Conservation (phyloP, 2,797 vertebrate genomes). For the Trachops cirrhosus region DNA sequence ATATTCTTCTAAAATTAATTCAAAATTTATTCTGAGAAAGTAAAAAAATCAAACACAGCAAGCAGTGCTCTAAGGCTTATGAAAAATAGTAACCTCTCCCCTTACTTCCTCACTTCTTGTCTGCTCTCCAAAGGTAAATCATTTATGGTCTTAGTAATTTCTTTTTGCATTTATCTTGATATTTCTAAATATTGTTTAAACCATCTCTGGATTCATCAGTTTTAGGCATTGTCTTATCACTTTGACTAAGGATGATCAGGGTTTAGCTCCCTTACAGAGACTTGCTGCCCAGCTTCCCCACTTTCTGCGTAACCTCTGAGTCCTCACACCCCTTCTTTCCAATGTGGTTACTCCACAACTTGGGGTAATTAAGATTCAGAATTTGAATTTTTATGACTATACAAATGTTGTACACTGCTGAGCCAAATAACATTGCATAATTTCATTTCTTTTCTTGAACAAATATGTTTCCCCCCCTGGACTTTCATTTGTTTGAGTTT, state of each 20-base stretch:
- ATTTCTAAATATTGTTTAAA: background rate
- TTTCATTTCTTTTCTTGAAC: background rate
- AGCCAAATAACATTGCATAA: background rate
- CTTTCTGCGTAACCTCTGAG: background rate
- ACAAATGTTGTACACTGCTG: background rate
- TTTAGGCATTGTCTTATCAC: background rate
- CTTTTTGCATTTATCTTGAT: background rate
- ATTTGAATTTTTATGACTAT: background rate
- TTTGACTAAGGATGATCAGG: background rate
- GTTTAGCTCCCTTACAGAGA: background rate
- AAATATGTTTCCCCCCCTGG: background rate
- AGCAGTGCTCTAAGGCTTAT: background rate
- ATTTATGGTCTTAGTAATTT: background rate
- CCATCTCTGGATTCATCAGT: background rate
- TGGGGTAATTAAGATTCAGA: background rate
- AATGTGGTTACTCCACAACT: background rate
- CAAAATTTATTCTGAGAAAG: background rate
- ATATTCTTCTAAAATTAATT: background rate
- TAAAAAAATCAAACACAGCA: background rate
- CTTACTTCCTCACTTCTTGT: background rate
- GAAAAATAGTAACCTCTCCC: background rate
- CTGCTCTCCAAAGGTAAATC: background rate
- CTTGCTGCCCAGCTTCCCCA: background rate
- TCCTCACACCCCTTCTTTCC: background rate
- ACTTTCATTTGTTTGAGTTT: background rate